Base-by-base conservation (phyloP, 1,140 invertebrate species). In the Brachionus asplanchnoidis region DNA sequence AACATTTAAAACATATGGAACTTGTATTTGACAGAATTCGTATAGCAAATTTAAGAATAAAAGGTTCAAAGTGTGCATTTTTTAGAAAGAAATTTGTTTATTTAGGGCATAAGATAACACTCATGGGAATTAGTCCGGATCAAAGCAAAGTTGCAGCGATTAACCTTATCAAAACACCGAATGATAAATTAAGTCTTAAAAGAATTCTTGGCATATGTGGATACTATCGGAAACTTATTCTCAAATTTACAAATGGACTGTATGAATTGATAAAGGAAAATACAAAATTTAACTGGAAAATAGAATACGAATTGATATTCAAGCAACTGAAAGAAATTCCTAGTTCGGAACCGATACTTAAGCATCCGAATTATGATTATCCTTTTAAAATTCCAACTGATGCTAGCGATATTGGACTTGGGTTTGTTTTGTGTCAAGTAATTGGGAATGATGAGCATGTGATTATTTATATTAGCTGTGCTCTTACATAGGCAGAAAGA, bases 1-100 rank as follows among this genome's bases (percentile, higher is more conserved):
- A 89, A 7, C 91, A 92, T 85, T 65, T 91, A 0, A 44, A 84
- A 26, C 80, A 89, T 42, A 46, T 91, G 0, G 26, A 79, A 17
- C 77, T 85, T 36, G 86, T 92, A 6, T 87, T 90, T 9, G 66
- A 87, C 20, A 85, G 87, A 44, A 85, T 91, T 7, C 78, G 77
- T 32, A 79, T 86, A 68, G 88, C 89, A 2, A 88, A 88, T 32
- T 85, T 92, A 5, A 91, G 65, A 28, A 79, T 83, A 3, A 73
- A 86, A n/a, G 82, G 84, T 28, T 32, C 26, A 28, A 68, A 68
- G 11, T 36, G 65, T 68, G 26, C 65, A 14, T 68, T 68, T 17
- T 28, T 32, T 32, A 68, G 32, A n/a, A 32, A 23, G 17, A 20
- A 66, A 28, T 50, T 50, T 5, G 46, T 50, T 14, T 50, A 50